Conservation (phyloP, 2,797 vertebrate genomes). For the Acanthurus tractus region DNA sequence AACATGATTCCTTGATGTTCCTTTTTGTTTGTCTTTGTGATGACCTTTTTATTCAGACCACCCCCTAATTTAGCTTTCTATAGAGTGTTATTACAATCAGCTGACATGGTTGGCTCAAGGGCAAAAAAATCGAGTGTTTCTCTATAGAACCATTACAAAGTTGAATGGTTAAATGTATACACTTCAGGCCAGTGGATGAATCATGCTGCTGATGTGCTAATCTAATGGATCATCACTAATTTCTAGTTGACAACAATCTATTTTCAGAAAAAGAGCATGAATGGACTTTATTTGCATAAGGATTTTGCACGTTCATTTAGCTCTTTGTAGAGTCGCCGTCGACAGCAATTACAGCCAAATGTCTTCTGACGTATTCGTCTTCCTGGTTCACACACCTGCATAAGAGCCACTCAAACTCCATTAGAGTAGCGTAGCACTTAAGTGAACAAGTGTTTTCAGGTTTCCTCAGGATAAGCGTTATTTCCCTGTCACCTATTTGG, state of each 20-base stretch:
- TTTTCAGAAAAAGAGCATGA: conserved; percentile 34
- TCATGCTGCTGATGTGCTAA: conserved; percentile 35
- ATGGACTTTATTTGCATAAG: conserved; percentile 47
- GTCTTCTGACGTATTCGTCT: neutral
- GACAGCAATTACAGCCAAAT: conserved; percentile 29
- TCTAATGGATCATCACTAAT: conserved; percentile 68
- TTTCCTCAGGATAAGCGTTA: too few relatives aligned
- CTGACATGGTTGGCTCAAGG: neutral
- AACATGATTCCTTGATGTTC: neutral
- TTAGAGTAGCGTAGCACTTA: neutral
- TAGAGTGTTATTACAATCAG: neutral
- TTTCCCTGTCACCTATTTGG: neutral
- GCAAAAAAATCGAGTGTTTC: neutral
- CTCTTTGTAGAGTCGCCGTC: conserved; percentile 13
- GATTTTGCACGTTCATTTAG: conserved; percentile 2
- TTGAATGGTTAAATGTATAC: neutral
- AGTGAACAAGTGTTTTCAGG: too few relatives aligned
- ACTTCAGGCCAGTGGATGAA: conserved; percentile 33
- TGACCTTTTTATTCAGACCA: neutral
- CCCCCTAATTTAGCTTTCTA: neutral
- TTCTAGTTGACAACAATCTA: conserved; percentile 51
- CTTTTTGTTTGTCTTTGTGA: neutral
- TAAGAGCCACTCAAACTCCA: conserved; percentile 11
- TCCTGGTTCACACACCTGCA: conserved; percentile 13
- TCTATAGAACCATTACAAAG: conserved; percentile 2